Conservation (phyloP, 2,797 vertebrate species). For the Petrocephalus sullivani region DNA sequence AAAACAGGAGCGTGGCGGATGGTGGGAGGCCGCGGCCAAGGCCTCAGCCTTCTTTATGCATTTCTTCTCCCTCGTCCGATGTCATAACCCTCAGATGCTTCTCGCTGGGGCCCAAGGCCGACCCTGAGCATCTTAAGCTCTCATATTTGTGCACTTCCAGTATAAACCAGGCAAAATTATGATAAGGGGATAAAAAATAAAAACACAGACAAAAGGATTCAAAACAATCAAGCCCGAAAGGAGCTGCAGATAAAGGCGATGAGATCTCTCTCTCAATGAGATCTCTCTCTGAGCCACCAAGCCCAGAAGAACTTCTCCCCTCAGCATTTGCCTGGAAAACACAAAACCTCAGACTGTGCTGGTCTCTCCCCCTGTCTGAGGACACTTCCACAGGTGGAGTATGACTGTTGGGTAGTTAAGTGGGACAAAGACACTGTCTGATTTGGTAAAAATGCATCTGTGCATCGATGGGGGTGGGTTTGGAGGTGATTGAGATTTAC, state of each 20-base stretch:
- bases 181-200: not conserved
- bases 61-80: not conserved
- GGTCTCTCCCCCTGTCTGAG: not conserved
- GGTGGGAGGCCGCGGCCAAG: not conserved
- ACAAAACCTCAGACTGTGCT: not conserved
- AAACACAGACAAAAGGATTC: not conserved
- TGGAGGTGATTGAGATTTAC: not conserved
- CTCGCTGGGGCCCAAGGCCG: not conserved
- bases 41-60: not conserved
- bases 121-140: not conserved
- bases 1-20: not conserved
- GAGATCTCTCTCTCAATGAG: not conserved
- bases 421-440: not conserved
- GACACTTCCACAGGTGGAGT: not conserved
- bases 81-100: not conserved
- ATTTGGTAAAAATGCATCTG: not conserved
- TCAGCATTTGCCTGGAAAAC: not conserved
- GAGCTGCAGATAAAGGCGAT: not conserved
- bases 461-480: not conserved
- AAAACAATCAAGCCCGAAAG: not conserved
- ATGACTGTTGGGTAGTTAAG: not conserved
- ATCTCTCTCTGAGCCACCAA: not conserved
- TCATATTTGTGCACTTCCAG: not conserved
- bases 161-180: not conserved
- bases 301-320: not conserved